A percentile compares a stretch with the other conserved stretches of the same genome.
These are phyloP conservation scores for Tichodroma muraria DNA, from an alignment of 2,113 vertebrate genomes.

Conservation along the genomic window DNA sequence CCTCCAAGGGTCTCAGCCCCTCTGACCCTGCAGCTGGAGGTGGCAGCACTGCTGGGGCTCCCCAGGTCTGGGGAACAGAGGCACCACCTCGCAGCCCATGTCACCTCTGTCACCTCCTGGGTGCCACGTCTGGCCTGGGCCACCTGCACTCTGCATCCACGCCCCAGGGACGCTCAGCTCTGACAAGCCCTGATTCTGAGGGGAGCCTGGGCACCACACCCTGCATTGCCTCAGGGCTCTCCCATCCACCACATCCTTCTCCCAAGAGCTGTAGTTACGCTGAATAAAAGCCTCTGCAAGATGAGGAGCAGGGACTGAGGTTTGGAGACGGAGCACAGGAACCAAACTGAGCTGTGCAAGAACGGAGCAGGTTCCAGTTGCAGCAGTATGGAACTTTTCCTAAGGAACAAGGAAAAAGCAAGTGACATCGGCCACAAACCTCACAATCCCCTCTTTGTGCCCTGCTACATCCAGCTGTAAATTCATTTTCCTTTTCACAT, in stretches of 20 bases:
- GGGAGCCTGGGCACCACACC: not conserved
- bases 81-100: accelerated
- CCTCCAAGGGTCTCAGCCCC: not conserved
- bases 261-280: accelerated
- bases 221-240: not conserved
- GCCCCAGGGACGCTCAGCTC: not conserved
- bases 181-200: accelerated
- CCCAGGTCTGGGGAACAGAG: not conserved
- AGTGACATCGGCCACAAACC: not conserved
- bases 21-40: not conserved
- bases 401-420: not conserved
- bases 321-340: not conserved
- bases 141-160: not conserved
- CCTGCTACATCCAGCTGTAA: not conserved
- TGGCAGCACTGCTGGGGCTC: not conserved
- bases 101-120: not conserved
- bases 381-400: accelerated
- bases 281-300: not conserved
- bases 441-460: not conserved
- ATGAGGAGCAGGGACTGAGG: not conserved
- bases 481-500: not conserved
- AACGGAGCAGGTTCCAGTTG: accelerated
- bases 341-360: not conserved
- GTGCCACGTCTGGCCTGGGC: not conserved
- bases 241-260: not conserved